phyloP scores from a whole-genome alignment of 2,113 vertebrate species.

The Cettia cetti region DNA sequence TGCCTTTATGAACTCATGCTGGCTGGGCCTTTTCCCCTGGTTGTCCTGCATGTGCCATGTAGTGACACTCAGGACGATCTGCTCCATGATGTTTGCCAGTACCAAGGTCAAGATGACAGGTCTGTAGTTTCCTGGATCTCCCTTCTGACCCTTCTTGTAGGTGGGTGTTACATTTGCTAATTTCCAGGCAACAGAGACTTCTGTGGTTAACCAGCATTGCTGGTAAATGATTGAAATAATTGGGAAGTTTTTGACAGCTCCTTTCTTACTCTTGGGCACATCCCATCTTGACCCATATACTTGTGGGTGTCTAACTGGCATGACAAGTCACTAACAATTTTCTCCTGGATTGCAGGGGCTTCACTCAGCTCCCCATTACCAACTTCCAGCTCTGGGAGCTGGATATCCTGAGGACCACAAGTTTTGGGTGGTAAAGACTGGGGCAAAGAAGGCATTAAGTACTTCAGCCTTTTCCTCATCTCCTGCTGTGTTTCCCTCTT shows the following conservation, averaged over 20 bases:
- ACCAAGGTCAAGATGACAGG: not conserved
- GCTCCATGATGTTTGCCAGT: not conserved
- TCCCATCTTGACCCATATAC: not conserved
- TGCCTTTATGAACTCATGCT: not conserved
- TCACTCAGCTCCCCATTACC: not conserved
- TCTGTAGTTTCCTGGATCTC: not conserved
- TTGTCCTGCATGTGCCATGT: not conserved
- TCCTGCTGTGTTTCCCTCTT: not conserved
- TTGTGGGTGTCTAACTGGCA: not conserved
- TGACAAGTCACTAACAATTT: not conserved
- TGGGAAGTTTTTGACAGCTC: not conserved
- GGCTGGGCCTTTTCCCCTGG: not conserved
- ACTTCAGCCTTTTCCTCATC: not conserved
- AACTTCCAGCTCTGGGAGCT: not conserved
- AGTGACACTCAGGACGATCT: not conserved
- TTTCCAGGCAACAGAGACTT: not conserved
- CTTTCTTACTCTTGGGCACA: not conserved
- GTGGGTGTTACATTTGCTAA: not conserved
- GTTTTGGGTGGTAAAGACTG: not conserved
- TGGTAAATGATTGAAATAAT: not conserved
- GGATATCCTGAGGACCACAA: fast-evolving
- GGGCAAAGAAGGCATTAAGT: not conserved
- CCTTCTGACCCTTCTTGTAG: not conserved
- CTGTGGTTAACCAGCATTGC: not conserved
- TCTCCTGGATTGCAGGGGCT: not conserved